Conservation (phyloP, 2,888 invertebrate species). For the Harpagoxenus sublaevis region DNA sequence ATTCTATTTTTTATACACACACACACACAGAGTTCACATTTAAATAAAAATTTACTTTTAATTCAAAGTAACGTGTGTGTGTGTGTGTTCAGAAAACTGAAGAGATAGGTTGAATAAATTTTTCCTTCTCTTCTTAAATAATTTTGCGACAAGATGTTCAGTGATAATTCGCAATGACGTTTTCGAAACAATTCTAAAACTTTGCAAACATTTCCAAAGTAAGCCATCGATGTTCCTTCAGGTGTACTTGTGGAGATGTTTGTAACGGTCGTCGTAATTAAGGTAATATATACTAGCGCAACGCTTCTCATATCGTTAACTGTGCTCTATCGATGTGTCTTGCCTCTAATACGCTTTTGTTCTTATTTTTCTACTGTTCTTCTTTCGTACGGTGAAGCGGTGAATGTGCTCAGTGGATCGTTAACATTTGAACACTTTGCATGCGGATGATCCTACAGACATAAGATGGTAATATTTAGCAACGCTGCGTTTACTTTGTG, state of each 20-base stretch:
- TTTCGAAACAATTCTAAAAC: slow-evolving; percentile 56
- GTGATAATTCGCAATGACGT: slow-evolving; percentile 12
- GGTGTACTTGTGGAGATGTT: slow-evolving; percentile 82
- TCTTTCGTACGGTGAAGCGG: neutral
- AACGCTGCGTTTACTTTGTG: neutral
- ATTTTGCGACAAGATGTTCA: neutral
- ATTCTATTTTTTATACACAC: neutral
- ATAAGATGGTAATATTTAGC: neutral
- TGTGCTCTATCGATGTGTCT: neutral
- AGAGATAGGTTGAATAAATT: neutral
- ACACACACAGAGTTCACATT: neutral
- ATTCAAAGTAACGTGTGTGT: slow-evolving; percentile 4
- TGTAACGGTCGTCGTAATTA: slow-evolving; percentile 84
- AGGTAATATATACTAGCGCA: slow-evolving; percentile 79
- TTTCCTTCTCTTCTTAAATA: neutral
- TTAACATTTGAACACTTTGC: slow-evolving; percentile 16
- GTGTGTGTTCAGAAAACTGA: neutral
- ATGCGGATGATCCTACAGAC: neutral
- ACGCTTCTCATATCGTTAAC: slow-evolving; percentile 59
- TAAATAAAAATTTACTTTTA: neutral
- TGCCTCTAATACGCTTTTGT: slow-evolving; percentile 1
- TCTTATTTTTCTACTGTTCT: slow-evolving; percentile 20
- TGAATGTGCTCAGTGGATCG: neutral
- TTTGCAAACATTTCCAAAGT: slow-evolving; percentile 85
- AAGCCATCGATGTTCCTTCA: slow-evolving; percentile 55